Conservation (phyloP, 2,113 vertebrate species). For the Melanerpes aurifrons region DNA sequence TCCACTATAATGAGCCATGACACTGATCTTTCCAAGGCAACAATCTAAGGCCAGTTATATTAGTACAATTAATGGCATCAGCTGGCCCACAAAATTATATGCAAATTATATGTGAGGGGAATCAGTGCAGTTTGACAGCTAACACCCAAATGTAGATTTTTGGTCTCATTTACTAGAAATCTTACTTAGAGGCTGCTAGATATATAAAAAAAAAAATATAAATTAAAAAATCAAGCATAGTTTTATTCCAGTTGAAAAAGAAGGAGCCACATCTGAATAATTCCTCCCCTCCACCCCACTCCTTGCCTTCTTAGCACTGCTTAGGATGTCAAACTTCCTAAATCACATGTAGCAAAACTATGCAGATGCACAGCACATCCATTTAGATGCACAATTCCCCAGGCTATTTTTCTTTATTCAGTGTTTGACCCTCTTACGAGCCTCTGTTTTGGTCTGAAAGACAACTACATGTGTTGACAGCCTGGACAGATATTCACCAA, state of each 20-base stretch:
- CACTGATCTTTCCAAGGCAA: not conserved
- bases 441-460: not conserved
- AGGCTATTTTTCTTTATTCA: not conserved
- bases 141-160: not conserved
- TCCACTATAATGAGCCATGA: not conserved
- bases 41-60: not conserved
- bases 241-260: not conserved
- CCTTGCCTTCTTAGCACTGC: not conserved
- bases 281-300: not conserved
- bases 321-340: not conserved
- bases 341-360: not conserved
- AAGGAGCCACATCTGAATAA: not conserved
- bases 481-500: not conserved
- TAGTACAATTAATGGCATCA: not conserved
- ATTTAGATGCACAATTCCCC: not conserved
- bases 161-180: not conserved
- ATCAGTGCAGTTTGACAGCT: not conserved
- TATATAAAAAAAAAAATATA: not conserved
- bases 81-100: not conserved
- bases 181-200: not conserved
- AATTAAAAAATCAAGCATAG: not conserved
- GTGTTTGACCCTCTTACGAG: not conserved
- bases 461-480: not conserved
- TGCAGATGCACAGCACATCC: not conserved
- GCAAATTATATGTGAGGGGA: not conserved